These are phyloP conservation scores for Napeogenes sylphis DNA, from an alignment of 2,888 invertebrate genomes.

Conservation along the genomic window DNA sequence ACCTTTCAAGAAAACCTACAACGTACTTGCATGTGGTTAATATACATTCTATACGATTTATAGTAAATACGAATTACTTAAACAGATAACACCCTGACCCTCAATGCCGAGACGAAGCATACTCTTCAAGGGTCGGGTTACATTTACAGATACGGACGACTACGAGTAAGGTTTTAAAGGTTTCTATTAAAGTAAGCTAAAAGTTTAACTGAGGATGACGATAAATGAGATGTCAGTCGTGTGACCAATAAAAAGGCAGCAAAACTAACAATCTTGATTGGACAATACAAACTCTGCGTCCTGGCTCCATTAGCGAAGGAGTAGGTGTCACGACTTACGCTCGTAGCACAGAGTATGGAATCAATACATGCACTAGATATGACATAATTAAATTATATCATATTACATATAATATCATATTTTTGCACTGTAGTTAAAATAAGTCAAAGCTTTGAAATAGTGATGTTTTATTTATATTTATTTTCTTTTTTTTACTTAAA, in stretches of 20 bases:
- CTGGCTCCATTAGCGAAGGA: slow-evolving; percentile 70
- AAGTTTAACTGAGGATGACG: slow-evolving; percentile 24
- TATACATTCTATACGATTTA: too few species aligned
- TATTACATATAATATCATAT: too few species aligned
- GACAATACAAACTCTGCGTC: slow-evolving; percentile 61
- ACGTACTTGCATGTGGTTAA: too few species aligned
- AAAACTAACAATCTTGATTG: slow-evolving; percentile 65
- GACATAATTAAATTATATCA: not conserved
- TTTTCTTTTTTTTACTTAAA: not conserved
- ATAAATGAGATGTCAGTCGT: slow-evolving; percentile 45
- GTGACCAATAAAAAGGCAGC: slow-evolving; percentile 58
- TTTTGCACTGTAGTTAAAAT: too few species aligned
- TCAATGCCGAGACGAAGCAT: not conserved
- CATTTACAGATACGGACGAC: slow-evolving; percentile 8
- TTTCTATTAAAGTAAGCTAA: slow-evolving; percentile 12
- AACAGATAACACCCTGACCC: not conserved
- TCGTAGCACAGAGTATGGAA: slow-evolving; percentile 24
- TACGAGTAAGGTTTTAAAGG: not conserved
- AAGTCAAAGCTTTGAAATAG: too few species aligned
- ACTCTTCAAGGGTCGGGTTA: not conserved
- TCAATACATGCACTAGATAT: not conserved
- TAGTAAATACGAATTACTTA: too few species aligned
- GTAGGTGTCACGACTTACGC: slow-evolving; percentile 70
- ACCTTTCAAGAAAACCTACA: too few species aligned
- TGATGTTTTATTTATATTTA: not conserved